Base-by-base conservation (phyloP, 2,113 vertebrate species). In the Machaerirhynchus nigripectus region DNA sequence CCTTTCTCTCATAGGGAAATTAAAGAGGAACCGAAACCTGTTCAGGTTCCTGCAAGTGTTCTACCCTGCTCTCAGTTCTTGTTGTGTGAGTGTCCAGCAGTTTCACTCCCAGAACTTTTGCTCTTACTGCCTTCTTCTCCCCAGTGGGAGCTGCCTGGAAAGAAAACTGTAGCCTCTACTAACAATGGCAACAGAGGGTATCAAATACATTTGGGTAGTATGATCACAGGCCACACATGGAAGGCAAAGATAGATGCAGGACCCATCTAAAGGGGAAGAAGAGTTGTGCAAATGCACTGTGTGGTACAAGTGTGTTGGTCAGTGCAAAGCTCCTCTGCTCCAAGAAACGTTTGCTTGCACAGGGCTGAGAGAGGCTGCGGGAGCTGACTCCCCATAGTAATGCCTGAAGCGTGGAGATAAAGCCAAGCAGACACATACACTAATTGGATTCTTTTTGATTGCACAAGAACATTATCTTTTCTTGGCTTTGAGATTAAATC, bases 401-500 rank as follows among this genome's bases (percentile, higher is more conserved):
- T 20, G 46, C 19, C 33, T n/a, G 33, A 67, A 64, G n/a, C 53
- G 10, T 35, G 3, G 14, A 79, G 60, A 87, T 73, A 89, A 89
- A 94, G 56, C 35, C 46, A 47, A 84, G 64, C 44, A 88, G 42
- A 81, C 49, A 46, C 13, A 10, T 35, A 35, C 75, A 30, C 44
- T 94, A 88, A 80, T 56, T 77, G 50, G 26, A 76, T 86, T 88
- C 57, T 59, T 3, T 2, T 8, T 76, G 84, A 37, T 63, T 84
- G 44, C 50, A 83, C 42, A 21, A 28, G 20, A 86, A 26, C 15
- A 13, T 90, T 93, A 63, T 67, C 70, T 76, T 79, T 85, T 31
- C 78, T 83, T 42, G 57, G 28, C 46, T 93, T 82, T 92, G 69
- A 81, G 86, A 71, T 95, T 75, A 87, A 86, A 90, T 94, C 44